phyloP scores from a whole-genome alignment of 2,113 vertebrate species.

The Albula glossodonta region DNA sequence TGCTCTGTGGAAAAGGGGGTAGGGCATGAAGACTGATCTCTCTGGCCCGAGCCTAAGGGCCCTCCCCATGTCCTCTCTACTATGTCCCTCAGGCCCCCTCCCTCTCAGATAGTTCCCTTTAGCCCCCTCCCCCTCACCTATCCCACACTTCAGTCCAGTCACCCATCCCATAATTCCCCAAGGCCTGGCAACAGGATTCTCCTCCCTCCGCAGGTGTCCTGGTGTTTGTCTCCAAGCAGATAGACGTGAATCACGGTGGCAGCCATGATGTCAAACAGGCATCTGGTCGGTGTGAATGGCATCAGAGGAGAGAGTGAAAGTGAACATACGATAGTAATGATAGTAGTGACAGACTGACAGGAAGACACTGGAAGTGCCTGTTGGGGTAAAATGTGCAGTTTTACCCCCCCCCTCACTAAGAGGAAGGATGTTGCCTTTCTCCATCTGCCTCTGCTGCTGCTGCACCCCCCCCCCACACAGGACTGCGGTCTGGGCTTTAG shows the following conservation, averaged over 20 bases:
- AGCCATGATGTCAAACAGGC: slow-evolving; percentile 38
- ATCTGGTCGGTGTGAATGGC: slow-evolving; percentile 23
- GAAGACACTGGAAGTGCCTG: background rate
- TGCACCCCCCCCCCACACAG: background rate
- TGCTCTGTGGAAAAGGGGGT: background rate
- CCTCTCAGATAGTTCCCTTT: background rate
- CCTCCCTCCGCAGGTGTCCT: background rate
- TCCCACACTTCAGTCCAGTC: no score
- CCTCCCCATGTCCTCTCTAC: background rate
- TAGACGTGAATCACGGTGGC: background rate
- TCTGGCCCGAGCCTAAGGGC: background rate
- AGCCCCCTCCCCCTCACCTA: no score
- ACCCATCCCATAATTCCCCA: no score
- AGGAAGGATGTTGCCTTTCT: no score
- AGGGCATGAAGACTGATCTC: background rate
- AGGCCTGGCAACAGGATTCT: background rate
- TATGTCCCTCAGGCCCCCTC: background rate
- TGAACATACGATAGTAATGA: slow-evolving; percentile 45
- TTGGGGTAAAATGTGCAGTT: background rate
- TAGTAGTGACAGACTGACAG: background rate
- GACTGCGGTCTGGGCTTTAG: slow-evolving; percentile 9
- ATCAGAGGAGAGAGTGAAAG: background rate
- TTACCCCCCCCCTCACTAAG: background rate
- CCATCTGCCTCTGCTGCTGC: no score
- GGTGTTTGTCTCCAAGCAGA: background rate